These are phyloP conservation scores for Drosophila fulvimacula DNA, from an alignment of 2,888 invertebrate species.

Conservation along the genomic window DNA sequence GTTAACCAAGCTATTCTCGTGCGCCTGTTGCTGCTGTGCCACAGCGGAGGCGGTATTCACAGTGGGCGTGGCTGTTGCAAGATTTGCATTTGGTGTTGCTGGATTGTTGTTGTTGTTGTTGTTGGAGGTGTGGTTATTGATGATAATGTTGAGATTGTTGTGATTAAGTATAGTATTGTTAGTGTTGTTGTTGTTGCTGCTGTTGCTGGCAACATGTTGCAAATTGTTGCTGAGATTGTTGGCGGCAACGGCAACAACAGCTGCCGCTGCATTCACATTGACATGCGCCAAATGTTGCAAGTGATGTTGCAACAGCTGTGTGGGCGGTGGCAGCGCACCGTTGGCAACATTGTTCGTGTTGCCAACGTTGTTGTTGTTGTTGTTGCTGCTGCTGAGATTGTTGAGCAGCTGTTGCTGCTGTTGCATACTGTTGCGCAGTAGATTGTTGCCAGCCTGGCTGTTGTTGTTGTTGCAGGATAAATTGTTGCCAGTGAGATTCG, in stretches of 20 bases:
- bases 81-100: constrained; percentile 77
- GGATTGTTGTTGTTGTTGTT: constrained; percentile 68
- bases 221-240: constrained; percentile 69
- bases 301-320: constrained; percentile 84
- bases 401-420: constrained; percentile 67
- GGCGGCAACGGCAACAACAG: constrained; percentile 77
- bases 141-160: constrained; percentile 73
- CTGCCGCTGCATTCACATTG: constrained; percentile 78
- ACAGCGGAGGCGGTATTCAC: constrained; percentile 68
- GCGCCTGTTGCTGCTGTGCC: constrained; percentile 72
- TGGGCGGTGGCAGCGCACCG: constrained; percentile 81
- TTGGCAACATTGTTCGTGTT: constrained; percentile 61
- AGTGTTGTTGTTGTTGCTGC: constrained; percentile 42
- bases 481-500: constrained; percentile 54
- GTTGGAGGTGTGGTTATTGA: constrained; percentile 71
- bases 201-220: constrained; percentile 46
- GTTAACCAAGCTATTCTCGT: constrained; percentile 77
- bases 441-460: constrained; percentile 48
- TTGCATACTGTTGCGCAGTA: constrained; percentile 80
- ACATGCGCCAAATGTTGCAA: constrained; percentile 84
- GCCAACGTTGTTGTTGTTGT: constrained; percentile 46
- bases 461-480: constrained; percentile 38
- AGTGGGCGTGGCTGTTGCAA: constrained; percentile 69
- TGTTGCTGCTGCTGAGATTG: constrained; percentile 67
- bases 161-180: constrained; percentile 70